A percentile compares a stretch with the other conserved stretches of the same genome.
These are phyloP conservation scores for Noctua fimbriata DNA, from an alignment of 2,888 invertebrate species.

Conservation along the genomic window DNA sequence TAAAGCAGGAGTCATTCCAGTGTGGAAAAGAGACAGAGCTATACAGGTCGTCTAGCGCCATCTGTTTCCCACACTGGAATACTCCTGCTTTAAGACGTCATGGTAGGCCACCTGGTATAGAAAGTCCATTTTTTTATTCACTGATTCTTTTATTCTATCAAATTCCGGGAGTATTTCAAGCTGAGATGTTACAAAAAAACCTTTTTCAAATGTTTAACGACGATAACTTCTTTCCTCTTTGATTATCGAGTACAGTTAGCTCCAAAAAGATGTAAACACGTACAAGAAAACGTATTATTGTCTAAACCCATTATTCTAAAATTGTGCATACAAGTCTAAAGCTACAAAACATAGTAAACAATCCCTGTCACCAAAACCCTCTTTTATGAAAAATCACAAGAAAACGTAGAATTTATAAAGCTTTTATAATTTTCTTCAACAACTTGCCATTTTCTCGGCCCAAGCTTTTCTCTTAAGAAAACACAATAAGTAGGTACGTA, in stretches of 20 bases:
- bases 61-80: no score
- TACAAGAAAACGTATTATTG: no score
- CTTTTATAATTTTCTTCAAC: constrained; percentile 1
- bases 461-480: constrained; percentile 18
- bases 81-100: no score
- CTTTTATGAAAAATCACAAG: neutral
- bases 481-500: constrained; percentile 18
- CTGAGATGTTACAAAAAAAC: neutral
- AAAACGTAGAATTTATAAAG: neutral
- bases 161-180: neutral
- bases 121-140: neutral
- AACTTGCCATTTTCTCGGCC: neutral
- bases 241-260: neutral
- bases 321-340: no score
- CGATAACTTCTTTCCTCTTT: neutral
- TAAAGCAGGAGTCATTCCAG: no score
- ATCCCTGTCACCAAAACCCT: no score
- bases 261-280: no score
- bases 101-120: no score
- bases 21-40: no score
- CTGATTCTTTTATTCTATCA: neutral
- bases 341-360: no score
- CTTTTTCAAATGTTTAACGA: neutral
- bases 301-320: no score
- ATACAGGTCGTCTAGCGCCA: no score